These are phyloP conservation scores for Metopia argyrocephala DNA, from an alignment of 2,888 invertebrate species.

Conservation along the genomic window DNA sequence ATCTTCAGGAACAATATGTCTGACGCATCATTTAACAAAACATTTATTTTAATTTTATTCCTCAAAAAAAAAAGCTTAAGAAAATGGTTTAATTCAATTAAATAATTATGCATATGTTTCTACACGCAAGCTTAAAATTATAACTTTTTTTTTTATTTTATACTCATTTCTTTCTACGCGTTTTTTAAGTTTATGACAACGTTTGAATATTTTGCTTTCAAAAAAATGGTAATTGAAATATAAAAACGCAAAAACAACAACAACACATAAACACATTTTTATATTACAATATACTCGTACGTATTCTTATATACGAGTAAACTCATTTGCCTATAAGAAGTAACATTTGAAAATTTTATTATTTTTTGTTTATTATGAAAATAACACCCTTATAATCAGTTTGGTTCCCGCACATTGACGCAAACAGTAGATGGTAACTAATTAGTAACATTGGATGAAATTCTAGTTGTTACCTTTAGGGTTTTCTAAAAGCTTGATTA, in stretches of 20 bases:
- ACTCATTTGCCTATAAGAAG: no score
- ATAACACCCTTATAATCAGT: conserved; percentile 45
- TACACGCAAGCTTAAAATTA: conserved; percentile 51
- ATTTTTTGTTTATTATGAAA: no score
- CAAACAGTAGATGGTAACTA: no score
- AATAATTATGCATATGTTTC: conserved; percentile 67
- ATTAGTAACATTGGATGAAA: no score
- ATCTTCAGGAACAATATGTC: conserved; percentile 31
- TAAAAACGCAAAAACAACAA: conserved; percentile 16
- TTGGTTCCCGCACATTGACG: background rate
- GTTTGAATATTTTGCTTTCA: conserved; percentile 9
- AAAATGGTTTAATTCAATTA: conserved; percentile 72
- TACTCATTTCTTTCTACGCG: background rate
- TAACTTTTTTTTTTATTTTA: background rate
- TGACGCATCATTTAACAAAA: conserved; percentile 62
- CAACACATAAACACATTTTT: conserved; percentile 13
- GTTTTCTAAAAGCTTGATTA: no score
- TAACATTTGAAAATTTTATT: no score
- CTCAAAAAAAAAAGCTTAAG: conserved; percentile 53
- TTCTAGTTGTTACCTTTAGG: no score
- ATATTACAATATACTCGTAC: background rate
- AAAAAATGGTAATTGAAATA: conserved; percentile 41
- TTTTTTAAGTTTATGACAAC: conserved; percentile 37
- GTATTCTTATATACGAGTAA: no score
- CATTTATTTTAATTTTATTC: conserved; percentile 56